phyloP scores from a whole-genome alignment of 2,888 invertebrate species.

The Penaeus monodon region DNA sequence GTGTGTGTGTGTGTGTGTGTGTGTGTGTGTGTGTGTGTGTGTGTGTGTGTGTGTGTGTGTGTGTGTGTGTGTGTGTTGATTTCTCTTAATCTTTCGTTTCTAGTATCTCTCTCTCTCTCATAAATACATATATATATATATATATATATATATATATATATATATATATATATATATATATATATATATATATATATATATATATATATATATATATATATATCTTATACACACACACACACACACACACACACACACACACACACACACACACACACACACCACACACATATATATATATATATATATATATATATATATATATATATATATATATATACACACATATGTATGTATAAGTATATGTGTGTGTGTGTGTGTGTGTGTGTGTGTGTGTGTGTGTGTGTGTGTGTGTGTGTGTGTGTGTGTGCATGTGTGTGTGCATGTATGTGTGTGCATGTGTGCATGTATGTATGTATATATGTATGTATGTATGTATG shows the following conservation, averaged over 20 bases:
- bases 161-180: constrained; percentile 9
- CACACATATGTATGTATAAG: not conserved
- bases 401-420: not conserved
- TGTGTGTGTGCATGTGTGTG: not conserved
- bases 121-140: not conserved
- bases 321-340: not conserved
- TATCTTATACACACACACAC: constrained; percentile 1
- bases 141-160: not conserved
- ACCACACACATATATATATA: not conserved
- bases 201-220: constrained; percentile 8
- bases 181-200: not conserved
- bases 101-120: not conserved
- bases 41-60: no score
- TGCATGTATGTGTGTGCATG: not conserved
- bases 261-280: not conserved
- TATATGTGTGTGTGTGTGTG: not conserved
- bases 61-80: no score
- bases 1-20: no score
- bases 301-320: constrained; percentile 9
- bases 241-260: not conserved
- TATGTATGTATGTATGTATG: not conserved
- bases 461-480: not conserved
- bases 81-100: no score
- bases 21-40: no score
- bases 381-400: not conserved